phyloP scores from a whole-genome alignment of 2,888 invertebrate genomes.

The Pyrrhia umbra region DNA sequence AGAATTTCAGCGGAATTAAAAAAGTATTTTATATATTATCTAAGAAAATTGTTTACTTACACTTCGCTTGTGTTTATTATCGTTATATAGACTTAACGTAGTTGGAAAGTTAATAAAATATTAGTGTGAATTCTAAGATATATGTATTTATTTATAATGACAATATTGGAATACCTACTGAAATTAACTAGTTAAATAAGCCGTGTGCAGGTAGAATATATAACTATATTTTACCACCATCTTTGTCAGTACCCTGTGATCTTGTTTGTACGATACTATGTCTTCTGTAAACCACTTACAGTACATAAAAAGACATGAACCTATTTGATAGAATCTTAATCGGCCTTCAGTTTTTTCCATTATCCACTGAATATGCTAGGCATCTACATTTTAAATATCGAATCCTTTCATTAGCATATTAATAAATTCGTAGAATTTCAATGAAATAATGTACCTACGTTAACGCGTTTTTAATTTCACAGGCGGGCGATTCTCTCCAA shows the following conservation, averaged over 20 bases:
- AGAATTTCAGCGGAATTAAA: constrained; percentile 29
- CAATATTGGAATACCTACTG: too few relatives aligned
- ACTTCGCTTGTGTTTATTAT: neutral
- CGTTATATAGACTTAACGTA: neutral
- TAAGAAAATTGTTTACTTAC: constrained; percentile 10
- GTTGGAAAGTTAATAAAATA: too few relatives aligned
- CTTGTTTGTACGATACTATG: too few relatives aligned
- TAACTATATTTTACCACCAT: too few relatives aligned
- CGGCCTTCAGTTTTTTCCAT: constrained; percentile 10
- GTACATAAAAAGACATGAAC: constrained; percentile 3
- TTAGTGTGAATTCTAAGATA: too few relatives aligned
- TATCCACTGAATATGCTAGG: constrained; percentile 34
- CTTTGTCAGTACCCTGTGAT: too few relatives aligned
- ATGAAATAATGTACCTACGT: constrained; percentile 32
- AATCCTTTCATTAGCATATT: constrained; percentile 49
- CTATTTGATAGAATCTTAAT: constrained; percentile 13
- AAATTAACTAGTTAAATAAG: too few relatives aligned
- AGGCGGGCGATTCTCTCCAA: constrained; percentile 99
- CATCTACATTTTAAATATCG: constrained; percentile 50
- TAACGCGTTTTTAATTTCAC: constrained; percentile 81
- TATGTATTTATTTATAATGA: too few relatives aligned
- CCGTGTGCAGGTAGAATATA: too few relatives aligned
- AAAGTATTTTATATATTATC: constrained; percentile 27
- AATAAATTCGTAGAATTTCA: constrained; percentile 24
- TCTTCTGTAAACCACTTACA: neutral